phyloP scores from a whole-genome alignment of 1,140 invertebrate genomes.

The Stegodyphus dumicola region DNA sequence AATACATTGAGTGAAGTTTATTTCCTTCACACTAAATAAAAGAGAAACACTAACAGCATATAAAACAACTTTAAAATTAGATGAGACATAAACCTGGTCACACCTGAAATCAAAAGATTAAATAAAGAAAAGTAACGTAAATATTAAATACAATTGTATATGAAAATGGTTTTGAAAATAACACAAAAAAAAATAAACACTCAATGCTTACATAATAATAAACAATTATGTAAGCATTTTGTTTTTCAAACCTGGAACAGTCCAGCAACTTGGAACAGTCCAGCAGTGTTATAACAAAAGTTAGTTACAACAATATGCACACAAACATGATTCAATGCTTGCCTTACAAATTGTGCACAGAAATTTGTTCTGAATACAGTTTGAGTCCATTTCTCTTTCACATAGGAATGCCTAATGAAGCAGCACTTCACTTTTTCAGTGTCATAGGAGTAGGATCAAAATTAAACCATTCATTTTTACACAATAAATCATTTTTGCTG shows the following conservation, averaged over 20 bases:
- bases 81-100: conserved; percentile 61
- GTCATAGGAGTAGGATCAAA: background rate
- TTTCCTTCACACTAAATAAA: conserved; percentile 53
- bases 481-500: background rate
- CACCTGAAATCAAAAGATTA: conserved; percentile 61
- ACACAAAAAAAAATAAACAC: conserved; percentile 65
- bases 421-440: conserved; percentile 11
- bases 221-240: conserved; percentile 12
- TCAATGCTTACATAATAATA: conserved; percentile 22
- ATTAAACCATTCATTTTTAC: background rate
- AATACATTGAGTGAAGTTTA: conserved; percentile 44
- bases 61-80: conserved; percentile 61
- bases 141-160: conserved; percentile 67
- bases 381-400: conserved; percentile 31
- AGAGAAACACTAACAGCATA: conserved; percentile 57
- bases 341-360: conserved; percentile 51
- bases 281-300: background rate
- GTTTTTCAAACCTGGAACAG: conserved; percentile 10
- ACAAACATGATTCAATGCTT: conserved; percentile 39
- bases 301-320: conserved; percentile 51
- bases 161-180: conserved; percentile 68
- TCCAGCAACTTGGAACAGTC: conserved; percentile 28
- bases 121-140: conserved; percentile 66
- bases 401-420: conserved; percentile 55
- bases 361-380: conserved; percentile 57